Percentiles rank a stretch among this genome's conserved stretches.
phyloP scores from a whole-genome alignment of 2,113 vertebrate species.

The Siphamia tubifer region DNA sequence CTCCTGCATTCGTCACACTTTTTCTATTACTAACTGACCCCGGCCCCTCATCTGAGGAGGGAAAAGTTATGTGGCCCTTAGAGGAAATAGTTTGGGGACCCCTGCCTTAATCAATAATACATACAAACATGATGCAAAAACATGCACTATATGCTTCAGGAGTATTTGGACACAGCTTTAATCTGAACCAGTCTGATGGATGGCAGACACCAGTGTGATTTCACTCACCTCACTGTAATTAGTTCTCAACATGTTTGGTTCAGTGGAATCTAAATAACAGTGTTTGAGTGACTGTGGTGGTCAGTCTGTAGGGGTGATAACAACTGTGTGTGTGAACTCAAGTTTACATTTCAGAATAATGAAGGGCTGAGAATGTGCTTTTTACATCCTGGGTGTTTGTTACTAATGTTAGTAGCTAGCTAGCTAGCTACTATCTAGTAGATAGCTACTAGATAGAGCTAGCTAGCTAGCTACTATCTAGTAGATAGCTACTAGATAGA shows the following conservation, averaged over 20 bases:
- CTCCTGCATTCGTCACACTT: no score
- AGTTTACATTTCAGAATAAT: constrained; percentile 24
- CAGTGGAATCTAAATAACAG: constrained; percentile 55
- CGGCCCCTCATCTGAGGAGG: no score
- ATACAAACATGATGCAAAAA: neutral
- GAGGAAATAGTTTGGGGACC: no score
- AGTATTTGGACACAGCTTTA: constrained; percentile 9
- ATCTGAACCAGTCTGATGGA: neutral
- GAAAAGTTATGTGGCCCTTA: no score
- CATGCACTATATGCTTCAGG: constrained; percentile 7
- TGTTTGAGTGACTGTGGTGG: neutral
- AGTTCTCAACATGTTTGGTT: constrained; percentile 39
- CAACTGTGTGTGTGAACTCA: constrained; percentile 6
- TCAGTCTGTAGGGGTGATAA: constrained; percentile 48
- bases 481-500: no score
- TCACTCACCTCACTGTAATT: constrained; percentile 57
- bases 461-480: no score
- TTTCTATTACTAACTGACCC: no score
- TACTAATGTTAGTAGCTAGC: no score
- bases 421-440: no score
- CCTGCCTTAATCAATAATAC: neutral
- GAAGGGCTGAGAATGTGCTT: neutral
- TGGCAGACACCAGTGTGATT: constrained; percentile 9
- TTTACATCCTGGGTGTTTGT: neutral
- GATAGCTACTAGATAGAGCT: no score